Base-by-base conservation (phyloP, 2,888 invertebrate genomes). In the Ectemnius continuus region DNA sequence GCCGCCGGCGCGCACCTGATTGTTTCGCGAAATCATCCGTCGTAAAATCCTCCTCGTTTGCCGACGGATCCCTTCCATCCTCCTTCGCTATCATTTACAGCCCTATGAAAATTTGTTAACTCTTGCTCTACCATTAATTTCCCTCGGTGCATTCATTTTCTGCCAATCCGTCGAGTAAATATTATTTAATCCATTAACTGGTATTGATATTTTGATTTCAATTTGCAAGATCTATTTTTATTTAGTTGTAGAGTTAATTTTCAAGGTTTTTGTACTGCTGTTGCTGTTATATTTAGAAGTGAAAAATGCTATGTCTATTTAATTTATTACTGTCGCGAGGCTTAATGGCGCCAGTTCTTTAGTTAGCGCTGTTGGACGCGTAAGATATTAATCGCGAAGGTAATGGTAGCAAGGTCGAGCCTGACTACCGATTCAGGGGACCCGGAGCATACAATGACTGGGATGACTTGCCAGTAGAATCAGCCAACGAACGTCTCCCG, bases 381-480 rank as follows among this genome's bases (percentile, higher is more conserved):
- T 66, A 36, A 59, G 56, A 58, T 66, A 65, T 68, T 64, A 67
- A 77, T 58, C 65, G 76, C 58, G 70, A 69, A 66, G 76, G 61
- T 46, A 48, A 69, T 63, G 76, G 61, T 46, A 48, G 73, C 64
- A 56, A 61, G 18, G 20, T 11, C 36, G 48, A 23, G 13, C 46
- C 52, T 63, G 61, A 79, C 75, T 77, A 77, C 82, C 77, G 79
- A 73, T 77, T 69, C 73, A 59, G 70, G 66, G 75, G 75, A 79
- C 57, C 61, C 73, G 4, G 67, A 65, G 65, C 75, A 68, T 58
- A 72, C 75, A 77, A 74, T 79, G 82, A 81, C 75, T 71, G 66
- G 77, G 79, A 82, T 82, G 81, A 82, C 82, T 82, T 62, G 81
- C 79, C 56, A 57, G 63, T 57, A 64, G 70, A 72, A 76, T 81